Evolutionary conservation across 1,140 invertebrate species (phyloP).

Genomic region (Drosophila ananassae): DNA sequence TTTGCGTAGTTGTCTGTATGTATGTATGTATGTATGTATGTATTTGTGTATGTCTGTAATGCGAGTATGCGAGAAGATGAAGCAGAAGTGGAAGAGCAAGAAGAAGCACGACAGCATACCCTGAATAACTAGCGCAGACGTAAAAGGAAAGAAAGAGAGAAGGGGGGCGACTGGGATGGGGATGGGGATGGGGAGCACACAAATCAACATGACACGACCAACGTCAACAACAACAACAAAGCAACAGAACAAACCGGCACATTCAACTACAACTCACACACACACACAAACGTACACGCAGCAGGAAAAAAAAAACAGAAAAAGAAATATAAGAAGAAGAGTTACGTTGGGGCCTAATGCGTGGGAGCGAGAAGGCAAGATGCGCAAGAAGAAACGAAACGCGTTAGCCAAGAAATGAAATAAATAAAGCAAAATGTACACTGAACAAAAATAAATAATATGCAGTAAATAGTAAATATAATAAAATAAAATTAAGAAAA

Average conservation of each 20-base stretch:
- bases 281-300: conserved; percentile 4
- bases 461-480: not conserved
- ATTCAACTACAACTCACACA: conserved; percentile 66
- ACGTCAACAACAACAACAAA: conserved; percentile 67
- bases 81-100: conserved; percentile 63
- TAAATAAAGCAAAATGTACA: conserved; percentile 68
- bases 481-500: not conserved
- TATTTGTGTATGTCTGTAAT: conserved; percentile 23
- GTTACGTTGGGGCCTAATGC: conserved; percentile 48
- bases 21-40: conserved; percentile 37
- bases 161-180: not conserved
- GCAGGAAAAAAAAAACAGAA: conserved; percentile 7
- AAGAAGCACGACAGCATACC: conserved; percentile 51
- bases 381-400: conserved; percentile 45
- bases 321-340: conserved; percentile 8
- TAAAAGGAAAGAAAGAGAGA: conserved; percentile 33
- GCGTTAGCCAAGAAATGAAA: conserved; percentile 31
- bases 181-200: conserved; percentile 54
- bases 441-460: conserved; percentile 39
- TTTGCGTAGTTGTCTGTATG: conserved; percentile 74
- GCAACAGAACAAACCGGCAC: conserved; percentile 67
- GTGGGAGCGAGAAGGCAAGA: conserved; percentile 23
- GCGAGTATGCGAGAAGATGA: conserved; percentile 53
- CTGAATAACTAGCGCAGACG: conserved; percentile 76
- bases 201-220: conserved; percentile 82